A percentile compares a stretch with the other conserved stretches of the same genome.
Evolutionary conservation across 2,797 vertebrate genomes (phyloP).

Genomic region (Rhodeus uyekii): DNA sequence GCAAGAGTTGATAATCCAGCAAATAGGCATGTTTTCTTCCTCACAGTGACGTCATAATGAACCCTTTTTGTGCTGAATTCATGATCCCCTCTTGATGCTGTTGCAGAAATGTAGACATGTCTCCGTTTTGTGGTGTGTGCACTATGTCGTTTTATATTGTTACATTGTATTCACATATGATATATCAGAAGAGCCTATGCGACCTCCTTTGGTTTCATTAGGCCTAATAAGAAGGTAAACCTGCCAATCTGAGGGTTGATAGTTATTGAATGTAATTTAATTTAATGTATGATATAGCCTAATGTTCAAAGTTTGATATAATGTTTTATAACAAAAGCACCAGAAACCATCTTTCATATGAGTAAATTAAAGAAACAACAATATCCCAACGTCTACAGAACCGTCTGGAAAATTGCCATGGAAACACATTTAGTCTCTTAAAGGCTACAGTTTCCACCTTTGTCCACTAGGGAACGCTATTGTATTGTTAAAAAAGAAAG

Average conservation of each 20-base stretch:
- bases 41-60: constrained; percentile 19
- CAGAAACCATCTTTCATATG: constrained; percentile 19
- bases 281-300: no score
- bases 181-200: neutral
- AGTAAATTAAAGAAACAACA: constrained; percentile 40
- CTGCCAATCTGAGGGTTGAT: neutral
- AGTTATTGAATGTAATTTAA: neutral
- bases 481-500: constrained; percentile 54
- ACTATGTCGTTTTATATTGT: neutral
- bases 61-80: constrained; percentile 37
- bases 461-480: constrained; percentile 70
- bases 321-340: constrained; percentile 58
- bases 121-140: neutral
- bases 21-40: constrained; percentile 37
- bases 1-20: constrained; percentile 47
- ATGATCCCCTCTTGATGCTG: neutral
- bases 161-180: neutral
- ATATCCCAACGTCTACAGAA: constrained; percentile 66
- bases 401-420: constrained; percentile 89
- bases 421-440: constrained; percentile 80
- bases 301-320: no score
- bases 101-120: constrained; percentile 10
- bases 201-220: neutral
- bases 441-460: constrained; percentile 47
- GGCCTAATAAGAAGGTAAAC: neutral